phyloP scores from a whole-genome alignment of 1,140 invertebrate genomes.

The Heliconius hewitsoni region DNA sequence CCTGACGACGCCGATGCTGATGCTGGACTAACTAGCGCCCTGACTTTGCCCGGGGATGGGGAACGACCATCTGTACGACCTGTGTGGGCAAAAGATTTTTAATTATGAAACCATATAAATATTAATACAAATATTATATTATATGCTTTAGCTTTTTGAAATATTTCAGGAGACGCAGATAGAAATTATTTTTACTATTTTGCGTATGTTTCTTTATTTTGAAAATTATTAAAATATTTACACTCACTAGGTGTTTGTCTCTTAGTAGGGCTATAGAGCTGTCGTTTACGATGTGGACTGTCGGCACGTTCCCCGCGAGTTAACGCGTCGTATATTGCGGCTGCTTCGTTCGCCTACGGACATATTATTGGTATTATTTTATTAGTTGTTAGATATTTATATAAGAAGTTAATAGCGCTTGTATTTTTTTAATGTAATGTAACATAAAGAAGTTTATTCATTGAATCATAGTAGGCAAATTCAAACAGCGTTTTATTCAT shows the following conservation, averaged over 20 bases:
- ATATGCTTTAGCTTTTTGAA: too few species aligned
- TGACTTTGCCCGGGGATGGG: conserved; percentile 89
- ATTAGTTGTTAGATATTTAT: too few species aligned
- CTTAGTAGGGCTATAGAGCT: conserved; percentile 89
- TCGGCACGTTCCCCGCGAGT: conserved; percentile 88
- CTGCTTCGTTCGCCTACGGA: conserved; percentile 90
- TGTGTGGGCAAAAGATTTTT: neutral
- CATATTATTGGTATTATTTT: too few species aligned
- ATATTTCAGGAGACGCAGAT: too few species aligned
- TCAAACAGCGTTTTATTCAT: too few species aligned
- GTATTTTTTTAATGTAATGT: too few species aligned
- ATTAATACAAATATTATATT: too few species aligned
- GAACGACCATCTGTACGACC: conserved; percentile 89
- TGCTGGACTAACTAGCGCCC: conserved; percentile 82
- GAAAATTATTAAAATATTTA: neutral
- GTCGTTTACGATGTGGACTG: conserved; percentile 84
- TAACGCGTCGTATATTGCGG: conserved; percentile 91
- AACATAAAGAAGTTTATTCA: too few species aligned
- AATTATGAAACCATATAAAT: too few species aligned
- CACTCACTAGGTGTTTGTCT: conserved; percentile 83
- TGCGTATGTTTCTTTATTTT: neutral
- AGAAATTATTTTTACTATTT: neutral
- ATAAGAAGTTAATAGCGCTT: too few species aligned
- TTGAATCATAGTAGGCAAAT: too few species aligned
- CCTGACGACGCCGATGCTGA: conserved; percentile 90